A percentile compares a stretch with the other conserved stretches of the same genome.
These are phyloP conservation scores for Sclerodermus sp. DNA, from an alignment of 2,888 invertebrate genomes.

Conservation along the genomic window DNA sequence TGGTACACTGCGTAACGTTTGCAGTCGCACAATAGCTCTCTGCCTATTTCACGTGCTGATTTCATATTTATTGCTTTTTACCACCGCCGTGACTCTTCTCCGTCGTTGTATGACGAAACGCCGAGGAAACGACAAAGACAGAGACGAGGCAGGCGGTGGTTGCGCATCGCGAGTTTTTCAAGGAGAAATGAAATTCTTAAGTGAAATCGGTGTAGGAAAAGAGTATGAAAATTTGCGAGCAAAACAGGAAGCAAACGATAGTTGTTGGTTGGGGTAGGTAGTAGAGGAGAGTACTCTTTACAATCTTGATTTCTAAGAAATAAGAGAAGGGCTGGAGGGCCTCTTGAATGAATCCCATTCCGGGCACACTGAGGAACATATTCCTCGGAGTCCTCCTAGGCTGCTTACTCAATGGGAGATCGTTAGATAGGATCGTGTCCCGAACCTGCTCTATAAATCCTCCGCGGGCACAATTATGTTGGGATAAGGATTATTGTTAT, in stretches of 20 bases:
- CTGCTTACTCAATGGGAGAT: slow-evolving; percentile 51
- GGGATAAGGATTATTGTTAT: slow-evolving; percentile 54
- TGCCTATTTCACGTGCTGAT: no score
- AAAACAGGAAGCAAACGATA: neutral
- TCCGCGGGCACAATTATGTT: slow-evolving; percentile 55
- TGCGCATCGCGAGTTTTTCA: no score
- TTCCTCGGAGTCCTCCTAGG: slow-evolving; percentile 29
- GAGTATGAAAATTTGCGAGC: neutral
- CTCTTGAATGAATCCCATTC: slow-evolving; percentile 35
- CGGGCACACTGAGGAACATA: slow-evolving; percentile 14
- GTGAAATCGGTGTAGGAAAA: neutral
- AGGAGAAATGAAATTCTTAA: no score
- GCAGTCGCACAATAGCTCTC: no score
- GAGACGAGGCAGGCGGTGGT: no score
- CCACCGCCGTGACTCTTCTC: no score
- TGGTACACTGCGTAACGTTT: no score
- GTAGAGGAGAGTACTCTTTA: neutral
- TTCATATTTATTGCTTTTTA: no score
- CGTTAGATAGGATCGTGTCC: slow-evolving; percentile 48
- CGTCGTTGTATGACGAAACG: no score
- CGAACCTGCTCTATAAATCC: slow-evolving; percentile 52
- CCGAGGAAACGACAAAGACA: no score
- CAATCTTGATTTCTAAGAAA: neutral
- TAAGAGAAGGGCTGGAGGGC: neutral
- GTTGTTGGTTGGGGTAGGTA: no score